These are phyloP conservation scores for Atherinosoma microstoma DNA, from an alignment of 2,797 vertebrate genomes.

Conservation along the genomic window DNA sequence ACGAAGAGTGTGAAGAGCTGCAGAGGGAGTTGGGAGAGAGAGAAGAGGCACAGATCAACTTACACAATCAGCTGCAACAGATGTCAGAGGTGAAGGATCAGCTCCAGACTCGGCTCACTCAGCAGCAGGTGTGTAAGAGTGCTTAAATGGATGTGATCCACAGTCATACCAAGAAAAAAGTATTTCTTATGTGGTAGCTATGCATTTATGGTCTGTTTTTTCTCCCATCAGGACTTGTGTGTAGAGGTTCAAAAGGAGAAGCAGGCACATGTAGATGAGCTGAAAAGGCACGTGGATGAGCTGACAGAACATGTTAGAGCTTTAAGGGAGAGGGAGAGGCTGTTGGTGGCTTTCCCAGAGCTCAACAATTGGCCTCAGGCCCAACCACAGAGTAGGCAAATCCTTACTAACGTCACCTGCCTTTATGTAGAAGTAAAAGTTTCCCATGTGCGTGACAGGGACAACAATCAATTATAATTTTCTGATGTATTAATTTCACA, in stretches of 20 bases:
- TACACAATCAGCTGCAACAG: conserved; percentile 76
- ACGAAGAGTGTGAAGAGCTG: conserved; percentile 86
- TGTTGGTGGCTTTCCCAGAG: conserved; percentile 92
- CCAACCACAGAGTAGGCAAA: conserved; percentile 86
- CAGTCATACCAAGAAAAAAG: neutral
- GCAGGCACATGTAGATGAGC: conserved; percentile 63
- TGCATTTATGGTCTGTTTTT: neutral
- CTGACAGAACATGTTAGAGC: conserved; percentile 75
- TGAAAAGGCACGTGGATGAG: conserved; percentile 67
- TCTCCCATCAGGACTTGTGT: conserved; percentile 78
- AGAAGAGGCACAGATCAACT: conserved; percentile 68
- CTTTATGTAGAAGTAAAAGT: conserved; percentile 1
- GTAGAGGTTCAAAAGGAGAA: conserved; percentile 82
- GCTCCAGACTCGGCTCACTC: conserved; percentile 69
- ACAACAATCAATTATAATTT: neutral
- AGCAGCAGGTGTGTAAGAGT: conserved; percentile 82
- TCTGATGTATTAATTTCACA: neutral
- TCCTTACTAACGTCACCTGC: neutral
- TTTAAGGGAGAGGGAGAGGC: conserved; percentile 83
- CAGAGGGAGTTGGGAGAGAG: conserved; percentile 77
- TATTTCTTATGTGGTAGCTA: neutral
- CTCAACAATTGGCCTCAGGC: conserved; percentile 76
- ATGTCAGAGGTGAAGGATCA: conserved; percentile 70
- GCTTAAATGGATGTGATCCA: neutral
- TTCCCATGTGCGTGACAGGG: neutral